Conservation (phyloP, 1,140 invertebrate species). For the Pectinophora gossypiella region DNA sequence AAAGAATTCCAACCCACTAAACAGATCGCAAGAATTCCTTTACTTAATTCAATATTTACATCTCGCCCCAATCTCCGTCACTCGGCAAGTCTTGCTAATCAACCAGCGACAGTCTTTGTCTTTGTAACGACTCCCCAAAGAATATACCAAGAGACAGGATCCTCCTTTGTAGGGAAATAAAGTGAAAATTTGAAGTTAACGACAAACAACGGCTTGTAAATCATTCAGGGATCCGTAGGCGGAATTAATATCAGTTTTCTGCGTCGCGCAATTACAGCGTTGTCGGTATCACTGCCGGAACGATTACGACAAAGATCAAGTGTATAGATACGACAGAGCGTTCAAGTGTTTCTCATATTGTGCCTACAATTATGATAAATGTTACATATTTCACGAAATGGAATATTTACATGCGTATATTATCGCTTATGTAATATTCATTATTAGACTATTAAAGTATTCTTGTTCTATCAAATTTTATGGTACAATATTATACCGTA, state of each 20-base stretch:
- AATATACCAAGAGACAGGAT: not conserved
- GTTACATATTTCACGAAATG: no score
- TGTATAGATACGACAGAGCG: no score
- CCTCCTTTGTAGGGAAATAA: not conserved
- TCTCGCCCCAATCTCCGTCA: not conserved
- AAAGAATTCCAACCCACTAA: no score
- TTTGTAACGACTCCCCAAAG: not conserved
- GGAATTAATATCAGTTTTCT: slow-evolving; percentile 68
- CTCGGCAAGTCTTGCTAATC: not conserved
- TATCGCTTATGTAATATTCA: no score
- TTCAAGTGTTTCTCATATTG: no score
- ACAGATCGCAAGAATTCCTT: not conserved
- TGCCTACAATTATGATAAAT: no score
- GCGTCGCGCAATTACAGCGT: slow-evolving; percentile 57
- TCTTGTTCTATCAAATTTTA: no score
- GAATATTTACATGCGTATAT: no score
- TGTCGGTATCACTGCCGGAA: slow-evolving; percentile 54
- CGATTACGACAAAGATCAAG: slow-evolving; percentile 39
- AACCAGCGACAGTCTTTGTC: no score
- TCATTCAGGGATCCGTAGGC: slow-evolving; percentile 32
- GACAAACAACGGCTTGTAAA: slow-evolving; percentile 1
- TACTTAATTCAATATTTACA: not conserved
- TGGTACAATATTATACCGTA: no score
- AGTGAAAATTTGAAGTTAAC: not conserved
- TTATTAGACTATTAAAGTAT: no score